Evolutionary conservation across 2,888 invertebrate species (phyloP), one percentile per base, ranked within the genome.

Genomic region (Auanema sp.): DNA sequence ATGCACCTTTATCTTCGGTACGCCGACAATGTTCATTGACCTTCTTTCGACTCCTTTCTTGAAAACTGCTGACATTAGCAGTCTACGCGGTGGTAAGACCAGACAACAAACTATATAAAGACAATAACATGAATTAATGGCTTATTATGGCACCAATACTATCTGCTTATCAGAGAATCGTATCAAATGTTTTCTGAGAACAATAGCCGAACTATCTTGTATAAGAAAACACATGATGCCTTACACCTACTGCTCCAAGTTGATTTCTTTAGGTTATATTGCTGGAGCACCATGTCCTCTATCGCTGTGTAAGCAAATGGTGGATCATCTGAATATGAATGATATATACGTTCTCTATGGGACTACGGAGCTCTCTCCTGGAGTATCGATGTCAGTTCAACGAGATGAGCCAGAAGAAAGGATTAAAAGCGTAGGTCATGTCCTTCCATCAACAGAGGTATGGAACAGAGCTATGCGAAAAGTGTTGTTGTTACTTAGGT

Each of bases 221-320:
- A 11, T 18, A 14, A 24, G 49, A 55, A 21, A 60, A 24, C 12
- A 11, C 21, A 44, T n/a, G 33, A 1, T 33, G 14, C 33, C 14
- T 11, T 54, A 43, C 14, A 11, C 43, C 11, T 12, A 43, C 43
- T 43, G 43, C 14, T 43, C 43, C 43, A 12, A 12, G 43, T 21
- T 10, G 25, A 21, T 41, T 24, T 24, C 33, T 33, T 33, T 87
- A 50, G 91, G 90, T 0, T 83, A 90, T 1, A 89, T 89, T 42
- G 91, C 90, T 0, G 92, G 92, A 5, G 88, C 92, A 0, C 87
- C 89, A 0, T 90, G 90, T 68, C 89, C 91, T 1, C 79, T 84
- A 21, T 85, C 86, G 55, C 79, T 87, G 3, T 84, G 87, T 78
- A 83, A 82, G 60, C 79, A 84, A 57, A 83, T 87, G 43, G 84